These are phyloP conservation scores for Agriopis leucophaearia DNA, from an alignment of 2,888 invertebrate genomes.

Conservation along the genomic window DNA sequence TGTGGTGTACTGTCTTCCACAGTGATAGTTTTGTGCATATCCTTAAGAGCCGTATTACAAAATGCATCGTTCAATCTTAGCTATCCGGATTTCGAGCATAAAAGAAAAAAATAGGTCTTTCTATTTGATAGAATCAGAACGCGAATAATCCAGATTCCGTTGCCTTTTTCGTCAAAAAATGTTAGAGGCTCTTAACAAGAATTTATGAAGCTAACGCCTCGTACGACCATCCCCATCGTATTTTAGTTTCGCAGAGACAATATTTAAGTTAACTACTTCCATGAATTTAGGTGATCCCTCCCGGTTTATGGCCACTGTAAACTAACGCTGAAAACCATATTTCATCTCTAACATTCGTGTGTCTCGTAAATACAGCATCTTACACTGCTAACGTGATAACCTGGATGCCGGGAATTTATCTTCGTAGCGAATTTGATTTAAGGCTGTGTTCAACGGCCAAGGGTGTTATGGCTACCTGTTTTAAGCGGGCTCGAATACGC, in stretches of 20 bases:
- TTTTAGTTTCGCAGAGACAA: constrained; percentile 40
- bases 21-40: background rate
- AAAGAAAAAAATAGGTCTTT: too few species aligned
- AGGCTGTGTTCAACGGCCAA: too few species aligned
- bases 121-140: too few species aligned
- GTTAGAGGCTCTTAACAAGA: background rate
- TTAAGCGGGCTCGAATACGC: too few species aligned
- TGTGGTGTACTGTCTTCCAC: too few species aligned
- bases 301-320: constrained; percentile 66
- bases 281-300: constrained; percentile 60
- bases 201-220: constrained; percentile 13
- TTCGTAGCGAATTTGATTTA: background rate
- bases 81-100: too few species aligned
- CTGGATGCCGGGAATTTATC: constrained; percentile 46
- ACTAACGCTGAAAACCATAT: constrained; percentile 70
- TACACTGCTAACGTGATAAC: constrained; percentile 53
- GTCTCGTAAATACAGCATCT: constrained; percentile 65
- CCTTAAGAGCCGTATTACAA: background rate
- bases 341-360: constrained; percentile 66
- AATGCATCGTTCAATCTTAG: too few species aligned
- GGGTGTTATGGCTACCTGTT: too few species aligned
- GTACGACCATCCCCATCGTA: constrained; percentile 11
- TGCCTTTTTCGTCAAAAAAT: too few species aligned
- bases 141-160: too few species aligned
- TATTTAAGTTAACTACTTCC: constrained; percentile 60